These are phyloP conservation scores for Ethmia dodecea DNA, from an alignment of 2,888 invertebrate species.

Conservation along the genomic window DNA sequence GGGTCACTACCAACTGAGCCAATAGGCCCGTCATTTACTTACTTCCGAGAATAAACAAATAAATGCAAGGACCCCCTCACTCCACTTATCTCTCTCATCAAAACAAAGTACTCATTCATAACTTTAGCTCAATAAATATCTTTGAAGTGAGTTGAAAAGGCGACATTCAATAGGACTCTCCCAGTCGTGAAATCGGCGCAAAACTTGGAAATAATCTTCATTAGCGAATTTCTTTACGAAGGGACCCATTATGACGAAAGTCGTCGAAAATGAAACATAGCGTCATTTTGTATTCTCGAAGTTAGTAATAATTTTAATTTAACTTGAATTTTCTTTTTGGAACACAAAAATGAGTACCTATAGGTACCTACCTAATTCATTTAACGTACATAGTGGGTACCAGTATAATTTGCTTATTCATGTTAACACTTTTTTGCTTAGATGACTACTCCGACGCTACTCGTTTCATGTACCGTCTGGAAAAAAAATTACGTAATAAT, in stretches of 20 bases:
- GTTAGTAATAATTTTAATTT: too few relatives aligned
- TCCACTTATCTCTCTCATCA: not conserved
- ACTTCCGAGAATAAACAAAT: not conserved
- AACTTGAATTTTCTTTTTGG: too few relatives aligned
- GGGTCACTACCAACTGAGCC: too few relatives aligned
- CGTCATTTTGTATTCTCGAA: conserved; percentile 17
- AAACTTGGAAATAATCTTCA: conserved; percentile 34
- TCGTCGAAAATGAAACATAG: conserved; percentile 28
- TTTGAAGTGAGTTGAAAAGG: not conserved
- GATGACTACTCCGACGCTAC: too few relatives aligned
- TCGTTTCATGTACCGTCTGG: too few relatives aligned
- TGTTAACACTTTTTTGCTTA: too few relatives aligned
- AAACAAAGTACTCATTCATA: not conserved
- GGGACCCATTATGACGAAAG: conserved; percentile 16
- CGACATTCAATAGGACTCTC: not conserved
- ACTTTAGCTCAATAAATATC: not conserved
- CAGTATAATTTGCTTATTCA: too few relatives aligned
- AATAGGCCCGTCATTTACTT: too few relatives aligned
- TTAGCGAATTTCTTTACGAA: conserved; percentile 25
- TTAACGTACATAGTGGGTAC: too few relatives aligned
- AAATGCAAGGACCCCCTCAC: not conserved
- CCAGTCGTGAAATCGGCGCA: conserved; percentile 20
- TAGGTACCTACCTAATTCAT: too few relatives aligned
- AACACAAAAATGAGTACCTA: too few relatives aligned
- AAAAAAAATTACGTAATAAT: too few relatives aligned